A percentile compares a stretch with the other conserved stretches of the same genome.
phyloP scores from a whole-genome alignment of 2,797 vertebrate species.

The Hemibagrus guttatus region DNA sequence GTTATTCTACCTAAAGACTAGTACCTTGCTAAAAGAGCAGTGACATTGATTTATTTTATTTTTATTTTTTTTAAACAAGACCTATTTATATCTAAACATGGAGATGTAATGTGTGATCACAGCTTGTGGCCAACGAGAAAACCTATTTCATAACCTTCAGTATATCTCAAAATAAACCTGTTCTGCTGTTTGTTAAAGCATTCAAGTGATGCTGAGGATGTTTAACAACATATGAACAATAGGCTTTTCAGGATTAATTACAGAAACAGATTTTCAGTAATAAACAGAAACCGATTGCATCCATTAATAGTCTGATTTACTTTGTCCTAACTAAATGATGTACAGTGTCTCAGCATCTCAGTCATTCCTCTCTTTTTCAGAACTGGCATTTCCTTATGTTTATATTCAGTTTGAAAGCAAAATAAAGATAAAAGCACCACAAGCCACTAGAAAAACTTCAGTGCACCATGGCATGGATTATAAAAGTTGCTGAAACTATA shows the following conservation, averaged over 20 bases:
- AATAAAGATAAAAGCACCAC: background rate
- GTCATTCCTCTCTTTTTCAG: background rate
- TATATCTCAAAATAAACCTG: constrained; percentile 76
- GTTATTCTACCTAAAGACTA: constrained; percentile 79
- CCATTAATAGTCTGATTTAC: background rate
- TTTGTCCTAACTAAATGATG: background rate
- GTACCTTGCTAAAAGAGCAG: constrained; percentile 77
- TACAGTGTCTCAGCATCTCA: background rate
- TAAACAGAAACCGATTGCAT: background rate
- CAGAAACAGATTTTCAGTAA: background rate
- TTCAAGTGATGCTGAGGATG: constrained; percentile 67
- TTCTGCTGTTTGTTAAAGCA: constrained; percentile 79
- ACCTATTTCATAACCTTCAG: constrained; percentile 73
- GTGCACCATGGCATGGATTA: background rate
- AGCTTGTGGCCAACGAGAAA: constrained; percentile 67
- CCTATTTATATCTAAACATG: constrained; percentile 73
- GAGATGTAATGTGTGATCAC: constrained; percentile 70
- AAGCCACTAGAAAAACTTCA: background rate
- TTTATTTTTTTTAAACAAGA: constrained; percentile 68
- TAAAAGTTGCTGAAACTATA: too few species aligned
- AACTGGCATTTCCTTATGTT: background rate
- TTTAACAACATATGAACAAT: background rate
- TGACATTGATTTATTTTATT: constrained; percentile 78
- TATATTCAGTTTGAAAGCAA: background rate
- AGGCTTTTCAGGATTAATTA: background rate